phyloP scores from a whole-genome alignment of 2,113 vertebrate genomes.

The Nycticryphes semicollaris region DNA sequence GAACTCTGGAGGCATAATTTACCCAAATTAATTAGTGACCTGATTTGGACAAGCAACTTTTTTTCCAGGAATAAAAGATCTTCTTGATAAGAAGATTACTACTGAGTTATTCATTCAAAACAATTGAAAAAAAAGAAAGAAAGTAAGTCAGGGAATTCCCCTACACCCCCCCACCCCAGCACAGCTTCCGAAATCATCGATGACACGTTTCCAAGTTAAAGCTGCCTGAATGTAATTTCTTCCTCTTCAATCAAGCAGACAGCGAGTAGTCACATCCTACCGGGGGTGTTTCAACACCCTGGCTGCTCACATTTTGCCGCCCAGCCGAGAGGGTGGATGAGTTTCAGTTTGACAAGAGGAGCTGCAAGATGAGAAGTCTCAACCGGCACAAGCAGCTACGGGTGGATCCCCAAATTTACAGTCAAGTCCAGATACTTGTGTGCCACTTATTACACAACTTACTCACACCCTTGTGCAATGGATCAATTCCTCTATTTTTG shows the following conservation, averaged over 20 bases:
- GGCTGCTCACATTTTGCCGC: neutral
- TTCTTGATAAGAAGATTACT: neutral
- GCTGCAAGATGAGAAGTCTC: neutral
- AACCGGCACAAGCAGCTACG: neutral
- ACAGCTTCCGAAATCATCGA: neutral
- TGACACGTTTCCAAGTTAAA: neutral
- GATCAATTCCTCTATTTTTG: conserved; percentile 53
- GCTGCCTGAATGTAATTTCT: neutral
- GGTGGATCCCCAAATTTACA: neutral
- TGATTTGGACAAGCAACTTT: neutral
- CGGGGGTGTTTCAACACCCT: neutral
- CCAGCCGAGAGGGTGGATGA: neutral
- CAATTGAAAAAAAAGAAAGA: neutral
- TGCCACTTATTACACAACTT: neutral
- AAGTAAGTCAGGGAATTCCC: neutral
- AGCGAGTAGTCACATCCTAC: neutral
- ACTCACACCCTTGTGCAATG: neutral
- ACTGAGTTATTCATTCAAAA: neutral
- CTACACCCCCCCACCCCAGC: neutral
- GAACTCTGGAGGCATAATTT: neutral
- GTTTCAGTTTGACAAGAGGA: neutral
- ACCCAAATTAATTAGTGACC: neutral
- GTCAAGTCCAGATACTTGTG: neutral
- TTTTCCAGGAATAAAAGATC: neutral
- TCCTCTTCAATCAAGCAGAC: neutral